Base-by-base conservation (phyloP, 1,140 invertebrate genomes). In the Aphidius gifuensis region DNA sequence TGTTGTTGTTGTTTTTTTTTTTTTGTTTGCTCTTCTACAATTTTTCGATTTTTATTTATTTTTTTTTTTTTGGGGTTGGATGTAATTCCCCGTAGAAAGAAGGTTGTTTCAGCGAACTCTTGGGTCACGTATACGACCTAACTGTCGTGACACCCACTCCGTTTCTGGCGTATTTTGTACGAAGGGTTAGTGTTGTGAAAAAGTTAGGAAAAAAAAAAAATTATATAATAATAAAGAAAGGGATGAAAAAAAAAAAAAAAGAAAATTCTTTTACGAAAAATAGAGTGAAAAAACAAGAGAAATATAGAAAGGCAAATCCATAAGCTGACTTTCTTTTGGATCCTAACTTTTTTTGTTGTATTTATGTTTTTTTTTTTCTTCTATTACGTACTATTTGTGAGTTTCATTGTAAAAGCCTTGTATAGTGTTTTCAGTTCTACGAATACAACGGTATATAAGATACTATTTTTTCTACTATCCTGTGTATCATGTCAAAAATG, bases 51-150 rank as follows among this genome's bases (percentile, higher is more conserved):
- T 59, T 60, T 55, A 59, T 60, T 61, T 60, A 64, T 65, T 65
- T 64, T 62, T 66, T 66, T 65, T 65, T 65, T 53, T 47, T 45
- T 40, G 16, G 40, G 48, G 62, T 60, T 51, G 64, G 67, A 71
- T 69, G 72, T 74, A 73, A 74, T 74, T 73, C 70, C 66, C 64
- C 66, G 66, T 73, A 72, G 71, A 72, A 73, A 73, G 71, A 69
- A 69, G 68, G 69, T 70, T 74, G 65, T 74, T 70, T 67, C 67
- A 66, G 53, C 64, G 64, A 74, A 68, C 65, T 72, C 71, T 68
- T 49, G 69, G 72, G 68, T 75, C 72, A 75, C 72, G 73, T 75
- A 71, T 67, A 68, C 68, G 69, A 73, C 71, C 71, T 70, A 74
- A 75, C 73, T 67, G 72, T 69, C 67, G 69, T 70, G 72, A 73